Evolutionary conservation across 1,140 invertebrate species (phyloP).

Genomic region (Danaus plexippus): DNA sequence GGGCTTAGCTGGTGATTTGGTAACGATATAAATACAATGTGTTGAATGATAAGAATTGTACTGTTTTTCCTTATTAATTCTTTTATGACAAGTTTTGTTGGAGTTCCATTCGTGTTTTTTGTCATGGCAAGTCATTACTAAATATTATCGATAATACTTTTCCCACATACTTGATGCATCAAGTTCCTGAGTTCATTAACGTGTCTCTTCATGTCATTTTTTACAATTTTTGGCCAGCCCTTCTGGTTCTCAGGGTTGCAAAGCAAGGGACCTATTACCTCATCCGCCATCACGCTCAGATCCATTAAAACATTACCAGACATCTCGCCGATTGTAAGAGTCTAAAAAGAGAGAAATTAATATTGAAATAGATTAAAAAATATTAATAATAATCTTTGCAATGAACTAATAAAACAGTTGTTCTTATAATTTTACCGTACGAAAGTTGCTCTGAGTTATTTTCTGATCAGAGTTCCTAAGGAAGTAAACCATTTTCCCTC

Average conservation of each 20-base stretch:
- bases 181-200: slow-evolving; percentile 81
- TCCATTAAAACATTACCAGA: slow-evolving; percentile 85
- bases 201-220: slow-evolving; percentile 82
- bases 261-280: slow-evolving; percentile 83
- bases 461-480: slow-evolving; percentile 44
- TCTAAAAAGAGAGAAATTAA: slow-evolving; percentile 24
- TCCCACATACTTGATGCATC: slow-evolving; percentile 77
- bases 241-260: slow-evolving; percentile 79
- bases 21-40: too few relatives aligned
- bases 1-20: too few relatives aligned
- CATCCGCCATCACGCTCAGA: slow-evolving; percentile 82
- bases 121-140: too few relatives aligned
- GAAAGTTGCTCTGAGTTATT: slow-evolving; percentile 46
- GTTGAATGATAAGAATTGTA: too few relatives aligned
- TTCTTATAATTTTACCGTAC: slow-evolving; percentile 30
- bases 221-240: slow-evolving; percentile 83
- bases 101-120: too few relatives aligned
- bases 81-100: too few relatives aligned
- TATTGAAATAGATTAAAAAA: too few relatives aligned
- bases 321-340: slow-evolving; percentile 85
- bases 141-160: too few relatives aligned
- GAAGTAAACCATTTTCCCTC: slow-evolving; percentile 59
- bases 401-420: too few relatives aligned
- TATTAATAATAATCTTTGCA: too few relatives aligned
- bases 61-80: too few relatives aligned